Conservation (phyloP, 2,113 vertebrate species). For the Arvicanthis niloticus region DNA sequence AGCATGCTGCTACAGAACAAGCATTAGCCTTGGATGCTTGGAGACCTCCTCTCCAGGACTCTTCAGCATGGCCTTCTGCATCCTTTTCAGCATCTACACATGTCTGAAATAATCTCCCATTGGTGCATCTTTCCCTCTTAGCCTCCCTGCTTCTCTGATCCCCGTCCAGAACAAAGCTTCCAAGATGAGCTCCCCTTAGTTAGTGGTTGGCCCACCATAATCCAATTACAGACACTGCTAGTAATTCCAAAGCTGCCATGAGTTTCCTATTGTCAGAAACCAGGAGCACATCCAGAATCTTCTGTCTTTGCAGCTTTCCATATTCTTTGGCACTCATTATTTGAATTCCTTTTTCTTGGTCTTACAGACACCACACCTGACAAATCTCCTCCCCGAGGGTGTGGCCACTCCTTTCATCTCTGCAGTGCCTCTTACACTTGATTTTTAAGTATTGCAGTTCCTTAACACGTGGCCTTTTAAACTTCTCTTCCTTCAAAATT, state of each 20-base stretch:
- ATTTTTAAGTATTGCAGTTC: slow-evolving; percentile 9
- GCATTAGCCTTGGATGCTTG: neutral
- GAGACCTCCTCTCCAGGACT: neutral
- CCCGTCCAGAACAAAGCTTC: slow-evolving; percentile 7
- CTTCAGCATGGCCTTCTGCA: neutral
- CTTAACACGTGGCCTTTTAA: neutral
- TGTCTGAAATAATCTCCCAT: slow-evolving; percentile 6
- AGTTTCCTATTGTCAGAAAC: neutral
- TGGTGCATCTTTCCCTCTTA: neutral
- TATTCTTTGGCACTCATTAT: neutral
- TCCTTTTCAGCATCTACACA: neutral
- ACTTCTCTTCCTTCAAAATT: neutral
- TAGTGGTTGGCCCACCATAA: neutral
- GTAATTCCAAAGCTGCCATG: neutral
- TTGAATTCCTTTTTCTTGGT: neutral
- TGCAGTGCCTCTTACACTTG: neutral
- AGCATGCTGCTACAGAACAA: neutral
- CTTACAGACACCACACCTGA: neutral
- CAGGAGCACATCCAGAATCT: neutral
- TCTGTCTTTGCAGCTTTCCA: neutral
- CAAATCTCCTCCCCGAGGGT: neutral
- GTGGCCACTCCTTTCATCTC: neutral
- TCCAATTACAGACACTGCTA: neutral
- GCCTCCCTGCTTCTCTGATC: neutral
- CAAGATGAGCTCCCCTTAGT: neutral